These are phyloP conservation scores for Barbus barbus DNA, from an alignment of 2,113 vertebrate genomes.

Conservation along the genomic window DNA sequence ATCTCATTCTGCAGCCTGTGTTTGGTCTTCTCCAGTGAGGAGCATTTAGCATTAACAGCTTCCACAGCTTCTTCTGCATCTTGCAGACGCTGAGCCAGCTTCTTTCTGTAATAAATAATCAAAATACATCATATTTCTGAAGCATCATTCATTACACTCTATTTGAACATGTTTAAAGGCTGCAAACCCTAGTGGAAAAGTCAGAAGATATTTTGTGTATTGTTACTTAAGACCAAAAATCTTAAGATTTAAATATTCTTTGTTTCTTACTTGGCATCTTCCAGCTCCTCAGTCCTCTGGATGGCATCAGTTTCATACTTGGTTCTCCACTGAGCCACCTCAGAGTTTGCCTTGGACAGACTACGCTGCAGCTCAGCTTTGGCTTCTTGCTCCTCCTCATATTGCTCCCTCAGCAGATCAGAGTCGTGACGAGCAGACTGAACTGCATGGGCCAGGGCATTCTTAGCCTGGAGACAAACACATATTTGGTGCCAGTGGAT, in stretches of 20 bases:
- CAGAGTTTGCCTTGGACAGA: constrained; percentile 78
- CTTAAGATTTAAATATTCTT: not conserved
- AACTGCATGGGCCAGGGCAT: constrained; percentile 72
- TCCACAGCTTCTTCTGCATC: constrained; percentile 82
- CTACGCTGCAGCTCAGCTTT: constrained; percentile 73
- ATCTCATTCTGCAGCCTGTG: constrained; percentile 84
- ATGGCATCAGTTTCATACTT: constrained; percentile 69
- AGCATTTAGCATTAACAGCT: constrained; percentile 83
- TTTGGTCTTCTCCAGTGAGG: constrained; percentile 83
- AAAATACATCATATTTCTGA: not conserved
- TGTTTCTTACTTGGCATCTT: constrained; percentile 71
- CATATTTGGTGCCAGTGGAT: too few species aligned
- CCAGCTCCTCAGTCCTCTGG: constrained; percentile 71
- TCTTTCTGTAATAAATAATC: constrained; percentile 72
- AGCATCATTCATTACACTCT: not conserved
- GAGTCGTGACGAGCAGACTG: constrained; percentile 73
- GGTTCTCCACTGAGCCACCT: constrained; percentile 77
- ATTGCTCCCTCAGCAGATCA: constrained; percentile 73
- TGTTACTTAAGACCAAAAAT: not conserved
- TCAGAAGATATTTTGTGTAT: not conserved
- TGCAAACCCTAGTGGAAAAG: too few species aligned
- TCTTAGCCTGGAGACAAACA: constrained; percentile 46
- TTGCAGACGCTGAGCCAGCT: constrained; percentile 81
- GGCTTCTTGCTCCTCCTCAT: constrained; percentile 59
- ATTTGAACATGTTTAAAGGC: not conserved